Conservation (phyloP, 1,140 invertebrate species). For the Hesperophylax magnus region DNA sequence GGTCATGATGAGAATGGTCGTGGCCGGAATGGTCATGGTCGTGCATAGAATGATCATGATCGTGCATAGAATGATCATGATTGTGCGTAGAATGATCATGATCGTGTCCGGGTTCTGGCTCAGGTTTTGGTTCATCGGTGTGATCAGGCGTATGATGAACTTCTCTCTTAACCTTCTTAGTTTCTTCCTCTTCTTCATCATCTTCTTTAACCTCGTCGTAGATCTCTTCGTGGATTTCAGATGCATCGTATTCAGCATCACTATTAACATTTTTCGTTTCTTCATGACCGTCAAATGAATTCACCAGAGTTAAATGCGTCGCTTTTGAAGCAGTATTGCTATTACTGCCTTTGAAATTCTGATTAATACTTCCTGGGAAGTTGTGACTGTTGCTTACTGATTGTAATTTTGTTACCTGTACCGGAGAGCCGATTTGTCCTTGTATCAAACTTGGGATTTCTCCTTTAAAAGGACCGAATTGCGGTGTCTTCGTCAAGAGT, state of each 20-base stretch:
- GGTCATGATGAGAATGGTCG: constrained; percentile 2
- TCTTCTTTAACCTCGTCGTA: constrained; percentile 41
- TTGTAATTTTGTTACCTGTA: constrained; percentile 48
- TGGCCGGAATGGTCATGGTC: not conserved
- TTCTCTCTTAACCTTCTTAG: constrained; percentile 43
- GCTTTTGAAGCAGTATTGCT: constrained; percentile 27
- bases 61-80: constrained; percentile 26
- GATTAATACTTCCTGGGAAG: constrained; percentile 41
- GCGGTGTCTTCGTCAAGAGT: constrained; percentile 75
- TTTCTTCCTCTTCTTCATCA: constrained; percentile 31
- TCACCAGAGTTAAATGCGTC: constrained; percentile 44
- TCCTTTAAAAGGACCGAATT: constrained; percentile 80
- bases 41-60: not conserved
- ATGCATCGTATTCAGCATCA: constrained; percentile 50
- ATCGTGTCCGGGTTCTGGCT: constrained; percentile 44
- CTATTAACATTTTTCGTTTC: constrained; percentile 43
- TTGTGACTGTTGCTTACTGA: constrained; percentile 52
- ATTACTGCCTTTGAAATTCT: not conserved
- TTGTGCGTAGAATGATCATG: constrained; percentile 50
- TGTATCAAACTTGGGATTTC: constrained; percentile 74
- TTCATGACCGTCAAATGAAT: constrained; percentile 38
- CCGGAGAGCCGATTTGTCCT: constrained; percentile 41
- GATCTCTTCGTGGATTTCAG: constrained; percentile 59
- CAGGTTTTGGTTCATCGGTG: constrained; percentile 25
- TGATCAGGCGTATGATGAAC: constrained; percentile 51